These are phyloP conservation scores for Pomatostomus ruficeps DNA, from an alignment of 2,113 vertebrate genomes.

Conservation along the genomic window DNA sequence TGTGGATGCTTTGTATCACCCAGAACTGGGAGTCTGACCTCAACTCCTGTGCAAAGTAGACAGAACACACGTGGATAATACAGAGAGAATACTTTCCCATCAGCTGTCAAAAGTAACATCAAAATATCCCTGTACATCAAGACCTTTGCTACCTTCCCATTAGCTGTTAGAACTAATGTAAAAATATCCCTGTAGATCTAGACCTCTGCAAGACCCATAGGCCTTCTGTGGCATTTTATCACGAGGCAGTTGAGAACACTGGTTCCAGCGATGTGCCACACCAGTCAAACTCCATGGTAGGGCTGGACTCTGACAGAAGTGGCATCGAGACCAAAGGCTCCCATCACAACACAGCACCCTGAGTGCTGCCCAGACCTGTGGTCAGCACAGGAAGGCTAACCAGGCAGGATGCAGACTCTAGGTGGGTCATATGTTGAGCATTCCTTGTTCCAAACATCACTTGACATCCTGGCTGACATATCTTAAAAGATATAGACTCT, in stretches of 20 bases:
- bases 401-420: neutral
- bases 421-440: neutral
- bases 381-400: neutral
- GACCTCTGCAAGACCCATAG: neutral
- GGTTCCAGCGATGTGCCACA: neutral
- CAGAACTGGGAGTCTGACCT: neutral
- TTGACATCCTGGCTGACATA: neutral
- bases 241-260: fast-evolving
- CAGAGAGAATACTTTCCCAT: neutral
- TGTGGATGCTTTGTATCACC: neutral
- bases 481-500: neutral
- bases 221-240: neutral
- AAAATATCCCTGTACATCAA: neutral
- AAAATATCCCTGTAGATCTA: neutral
- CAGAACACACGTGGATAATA: neutral
- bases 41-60: neutral
- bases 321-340: neutral
- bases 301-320: neutral
- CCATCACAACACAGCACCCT: neutral
- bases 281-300: neutral
- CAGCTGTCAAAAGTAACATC: neutral
- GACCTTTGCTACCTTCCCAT: neutral
- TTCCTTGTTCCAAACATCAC: neutral
- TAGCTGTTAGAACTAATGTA: neutral
- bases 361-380: neutral